Evolutionary conservation across 2,888 invertebrate genomes (phyloP), one percentile per base, ranked within the genome.

Genomic region (Chrysolina americana): DNA sequence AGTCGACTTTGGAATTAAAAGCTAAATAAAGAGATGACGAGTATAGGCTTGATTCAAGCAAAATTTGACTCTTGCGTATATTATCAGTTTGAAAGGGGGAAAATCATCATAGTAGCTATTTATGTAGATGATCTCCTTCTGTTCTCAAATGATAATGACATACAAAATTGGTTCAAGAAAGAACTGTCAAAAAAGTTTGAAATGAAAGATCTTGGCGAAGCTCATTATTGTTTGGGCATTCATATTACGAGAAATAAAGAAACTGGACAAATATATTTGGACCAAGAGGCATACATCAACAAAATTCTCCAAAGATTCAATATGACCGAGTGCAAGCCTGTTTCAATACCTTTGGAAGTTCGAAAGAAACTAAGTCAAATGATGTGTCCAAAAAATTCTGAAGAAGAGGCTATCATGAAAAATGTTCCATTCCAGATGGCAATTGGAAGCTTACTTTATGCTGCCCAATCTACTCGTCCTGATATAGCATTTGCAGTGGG

Each of bases 401-500:
- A 47, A 47, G 15, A 47, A 47, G n/a, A 47, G 47, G 47, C 8
- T 2, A 47, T 13, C 47, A 47, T 47, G 47, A 47, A n/a, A 47
- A 47, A 47, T 8, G 47, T 47, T 15, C 47, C 47, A 47, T 47
- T 15, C 6, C 47, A 15, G 47, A 47, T 15, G 47, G 47, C 15
- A 47, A 47, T 47, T 15, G 47, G 6, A 47, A 47, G 47, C 47
- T 47, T 47, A 47, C 47, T 47, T 2, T 47, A 47, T 47, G 47
- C 47, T 47, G 47, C 47, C 13, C 47, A 47, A 47, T 47, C 47
- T 15, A 47, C 47, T 47, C 47, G 47, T n/a, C 47, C 47, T 47
- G 47, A 15, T 47, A 47, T 13, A 47, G 47, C 47, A 47, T 47
- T 47, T 15, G n/a, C 47, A 47, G 47, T 47, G 47, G 47, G n/a